Base-by-base conservation (phyloP, 1,140 invertebrate genomes). In the Bombus breviceps region DNA sequence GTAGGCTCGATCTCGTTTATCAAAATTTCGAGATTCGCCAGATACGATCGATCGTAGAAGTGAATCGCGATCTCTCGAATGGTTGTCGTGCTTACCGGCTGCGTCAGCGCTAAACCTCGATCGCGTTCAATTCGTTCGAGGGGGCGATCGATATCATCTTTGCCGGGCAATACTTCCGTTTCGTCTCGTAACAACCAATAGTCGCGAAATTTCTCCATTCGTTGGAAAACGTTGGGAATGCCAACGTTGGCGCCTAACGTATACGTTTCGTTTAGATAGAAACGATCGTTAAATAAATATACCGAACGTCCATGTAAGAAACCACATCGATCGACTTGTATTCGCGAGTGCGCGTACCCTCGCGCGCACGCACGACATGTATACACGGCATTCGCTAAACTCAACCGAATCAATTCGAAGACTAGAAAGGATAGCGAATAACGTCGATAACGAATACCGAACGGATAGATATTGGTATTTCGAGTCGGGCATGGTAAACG, bases 251-350 rank as follows among this genome's bases (percentile, higher is more conserved):
- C 41, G 15, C 18, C 28, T 15, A 28, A 22, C 28, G 32, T n/a
- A 13, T 25, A 9, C 41, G 34, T 28, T 57, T 22, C 28, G 37
- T n/a, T 68, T 39, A 15, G 12, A 69, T 32, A 32, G n/a, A n/a
- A 28, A 28, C 28, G 18, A 71, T 81, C 69, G 69, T 34, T 81
- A 62, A 57, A 62, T 81, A 81, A 41, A 73, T 71, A 71, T 53
- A 53, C 57, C 53, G 34, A 71, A 72, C 34, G 32, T n/a, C 47
- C 34, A 57, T 32, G 37, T 59, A 62, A 6, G 18, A 28, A 39
- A 28, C 41, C 12, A 22, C 72, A 83, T 83, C 12, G 81, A 66
- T 66, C 81, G 59, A 37, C 34, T 43, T 28, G n/a, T 37, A 22
- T 43, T 64, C 62, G 62, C 32, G 64, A 34, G 37, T 37, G 28